Evolutionary conservation across 2,113 vertebrate genomes (phyloP).

Genomic region (Holacanthus passer): DNA sequence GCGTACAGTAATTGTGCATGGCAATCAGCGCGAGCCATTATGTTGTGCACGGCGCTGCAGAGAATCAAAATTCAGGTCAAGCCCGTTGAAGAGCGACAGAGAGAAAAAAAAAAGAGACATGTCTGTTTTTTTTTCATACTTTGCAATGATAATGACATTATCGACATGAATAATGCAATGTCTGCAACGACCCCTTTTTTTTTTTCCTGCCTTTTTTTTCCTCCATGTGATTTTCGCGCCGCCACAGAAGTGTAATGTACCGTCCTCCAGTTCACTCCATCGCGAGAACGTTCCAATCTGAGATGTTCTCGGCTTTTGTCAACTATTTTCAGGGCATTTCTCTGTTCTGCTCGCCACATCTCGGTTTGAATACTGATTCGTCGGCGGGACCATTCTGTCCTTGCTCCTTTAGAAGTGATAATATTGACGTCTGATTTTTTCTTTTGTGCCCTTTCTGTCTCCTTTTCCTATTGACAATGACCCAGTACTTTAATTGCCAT

Average conservation of each 20-base stretch:
- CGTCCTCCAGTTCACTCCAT: slow-evolving; percentile 42
- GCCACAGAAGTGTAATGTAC: slow-evolving; percentile 42
- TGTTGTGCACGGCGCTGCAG: slow-evolving; percentile 1
- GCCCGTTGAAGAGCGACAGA: slow-evolving; percentile 46
- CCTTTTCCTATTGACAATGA: slow-evolving; percentile 62
- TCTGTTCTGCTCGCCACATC: slow-evolving; percentile 16
- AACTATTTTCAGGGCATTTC: slow-evolving; percentile 43
- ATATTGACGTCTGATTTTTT: slow-evolving; percentile 39
- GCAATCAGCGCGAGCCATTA: slow-evolving; percentile 15
- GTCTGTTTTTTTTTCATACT: slow-evolving; percentile 49
- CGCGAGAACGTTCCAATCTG: slow-evolving; percentile 45
- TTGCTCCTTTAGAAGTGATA: slow-evolving; percentile 36
- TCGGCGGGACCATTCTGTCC: background rate
- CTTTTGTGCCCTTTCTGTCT: slow-evolving; percentile 32
- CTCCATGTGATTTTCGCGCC: slow-evolving; percentile 51
- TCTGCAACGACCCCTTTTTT: slow-evolving; percentile 37
- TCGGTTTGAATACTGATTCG: slow-evolving; percentile 50
- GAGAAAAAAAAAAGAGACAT: slow-evolving; percentile 1
- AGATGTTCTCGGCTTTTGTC: slow-evolving; percentile 38
- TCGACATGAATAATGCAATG: slow-evolving; percentile 79
- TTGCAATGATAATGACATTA: slow-evolving; percentile 79
- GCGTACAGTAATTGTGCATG: background rate
- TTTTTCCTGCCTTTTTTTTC: background rate
- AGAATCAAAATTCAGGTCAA: slow-evolving; percentile 74
- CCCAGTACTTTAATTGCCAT: slow-evolving; percentile 78